Evolutionary conservation across 2,113 vertebrate genomes (phyloP).

Genomic region (Struthio camelus): DNA sequence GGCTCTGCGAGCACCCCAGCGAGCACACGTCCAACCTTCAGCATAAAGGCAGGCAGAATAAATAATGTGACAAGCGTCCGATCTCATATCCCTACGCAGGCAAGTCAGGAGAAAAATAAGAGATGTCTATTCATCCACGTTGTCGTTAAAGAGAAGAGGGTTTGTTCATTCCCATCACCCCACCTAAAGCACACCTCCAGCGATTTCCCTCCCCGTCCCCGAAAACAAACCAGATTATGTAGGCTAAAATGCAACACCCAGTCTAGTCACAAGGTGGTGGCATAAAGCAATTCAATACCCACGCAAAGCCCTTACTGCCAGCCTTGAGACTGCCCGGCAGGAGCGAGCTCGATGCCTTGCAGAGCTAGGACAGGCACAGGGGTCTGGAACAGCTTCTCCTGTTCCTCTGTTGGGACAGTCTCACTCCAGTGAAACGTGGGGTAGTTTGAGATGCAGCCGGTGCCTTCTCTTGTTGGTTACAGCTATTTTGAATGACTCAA

Average conservation of each 20-base stretch:
- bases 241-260: background rate
- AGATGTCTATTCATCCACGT: background rate
- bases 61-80: rapidly evolving
- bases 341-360: background rate
- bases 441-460: background rate
- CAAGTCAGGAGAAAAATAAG: background rate
- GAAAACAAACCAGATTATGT: rapidly evolving
- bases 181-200: background rate
- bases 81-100: rapidly evolving
- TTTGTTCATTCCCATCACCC: background rate
- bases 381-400: background rate
- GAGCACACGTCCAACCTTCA: rapidly evolving
- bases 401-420: rapidly evolving
- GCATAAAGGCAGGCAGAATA: background rate
- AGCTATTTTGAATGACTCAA: rapidly evolving
- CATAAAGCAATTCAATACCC: background rate
- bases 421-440: rapidly evolving
- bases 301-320: background rate
- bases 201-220: background rate
- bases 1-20: background rate
- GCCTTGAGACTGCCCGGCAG: background rate
- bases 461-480: background rate
- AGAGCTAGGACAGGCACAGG: background rate
- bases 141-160: background rate
- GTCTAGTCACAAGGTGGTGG: slow-evolving; percentile 44